These are phyloP conservation scores for Enhydra lutris DNA, from an alignment of 2,113 vertebrate genomes.

Conservation along the genomic window DNA sequence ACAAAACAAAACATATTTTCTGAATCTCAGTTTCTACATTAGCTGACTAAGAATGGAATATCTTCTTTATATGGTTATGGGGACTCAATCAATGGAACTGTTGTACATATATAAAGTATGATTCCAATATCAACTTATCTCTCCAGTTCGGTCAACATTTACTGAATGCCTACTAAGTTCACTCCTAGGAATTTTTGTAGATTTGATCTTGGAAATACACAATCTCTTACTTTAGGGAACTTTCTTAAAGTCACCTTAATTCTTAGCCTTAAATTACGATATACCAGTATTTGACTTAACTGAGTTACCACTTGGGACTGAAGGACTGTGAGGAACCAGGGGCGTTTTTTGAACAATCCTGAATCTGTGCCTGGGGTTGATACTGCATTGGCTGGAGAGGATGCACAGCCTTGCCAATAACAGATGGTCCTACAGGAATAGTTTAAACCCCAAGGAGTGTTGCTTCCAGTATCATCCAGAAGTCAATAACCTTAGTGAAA, in stretches of 20 bases:
- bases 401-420: slow-evolving; percentile 32
- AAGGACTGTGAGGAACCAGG: neutral
- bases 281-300: neutral
- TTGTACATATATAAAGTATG: neutral
- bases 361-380: neutral
- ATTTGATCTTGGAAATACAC: neutral
- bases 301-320: slow-evolving; percentile 11
- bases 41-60: neutral
- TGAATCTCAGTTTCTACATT: neutral
- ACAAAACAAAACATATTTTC: neutral
- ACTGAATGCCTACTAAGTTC: neutral
- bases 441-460: slow-evolving; percentile 36
- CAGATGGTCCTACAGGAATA: slow-evolving; percentile 59
- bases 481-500: slow-evolving; percentile 50
- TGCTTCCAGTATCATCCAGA: slow-evolving; percentile 11
- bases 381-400: neutral
- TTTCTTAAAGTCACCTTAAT: neutral
- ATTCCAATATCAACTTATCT: neutral
- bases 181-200: neutral
- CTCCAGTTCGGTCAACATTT: neutral
- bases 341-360: neutral
- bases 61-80: neutral
- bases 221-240: neutral
- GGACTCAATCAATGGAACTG: neutral
- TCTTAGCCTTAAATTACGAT: neutral